These are phyloP conservation scores for Solea senegalensis DNA, from an alignment of 2,113 vertebrate genomes.

Conservation along the genomic window DNA sequence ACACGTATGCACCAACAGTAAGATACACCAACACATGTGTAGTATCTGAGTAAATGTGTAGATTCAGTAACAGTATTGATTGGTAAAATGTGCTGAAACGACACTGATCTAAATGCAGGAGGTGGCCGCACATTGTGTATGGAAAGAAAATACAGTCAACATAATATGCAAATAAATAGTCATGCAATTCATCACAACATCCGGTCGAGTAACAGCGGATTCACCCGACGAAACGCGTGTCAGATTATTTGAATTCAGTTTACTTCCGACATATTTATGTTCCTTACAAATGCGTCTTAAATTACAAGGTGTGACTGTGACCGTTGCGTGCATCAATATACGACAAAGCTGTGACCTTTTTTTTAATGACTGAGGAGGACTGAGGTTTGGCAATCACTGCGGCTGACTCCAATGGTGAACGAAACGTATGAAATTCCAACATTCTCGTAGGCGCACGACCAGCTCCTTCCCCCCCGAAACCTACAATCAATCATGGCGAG, in stretches of 20 bases:
- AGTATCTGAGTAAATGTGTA: not conserved
- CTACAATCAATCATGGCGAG: constrained; percentile 55
- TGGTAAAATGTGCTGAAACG: too few species aligned
- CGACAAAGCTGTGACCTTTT: constrained; percentile 55
- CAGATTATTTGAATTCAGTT: not conserved
- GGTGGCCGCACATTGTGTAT: not conserved
- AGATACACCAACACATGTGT: not conserved
- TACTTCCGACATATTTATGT: not conserved
- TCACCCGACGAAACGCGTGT: not conserved
- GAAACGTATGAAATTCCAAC: constrained; percentile 43
- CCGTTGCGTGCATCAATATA: constrained; percentile 9
- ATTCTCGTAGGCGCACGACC: constrained; percentile 3
- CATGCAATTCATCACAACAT: not conserved
- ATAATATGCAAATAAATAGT: too few species aligned
- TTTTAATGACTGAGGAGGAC: constrained; percentile 25
- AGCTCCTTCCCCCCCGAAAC: constrained; percentile 22
- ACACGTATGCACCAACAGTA: not conserved
- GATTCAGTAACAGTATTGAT: too few species aligned
- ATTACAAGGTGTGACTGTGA: constrained; percentile 27
- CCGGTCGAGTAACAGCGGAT: not conserved
- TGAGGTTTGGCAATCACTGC: constrained; percentile 52
- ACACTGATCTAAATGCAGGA: not conserved
- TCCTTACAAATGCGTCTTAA: constrained; percentile 38
- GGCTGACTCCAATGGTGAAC: constrained; percentile 28
- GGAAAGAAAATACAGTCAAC: not conserved